Evolutionary conservation across 2,888 invertebrate species (phyloP).

Genomic region (Empis stercorea): DNA sequence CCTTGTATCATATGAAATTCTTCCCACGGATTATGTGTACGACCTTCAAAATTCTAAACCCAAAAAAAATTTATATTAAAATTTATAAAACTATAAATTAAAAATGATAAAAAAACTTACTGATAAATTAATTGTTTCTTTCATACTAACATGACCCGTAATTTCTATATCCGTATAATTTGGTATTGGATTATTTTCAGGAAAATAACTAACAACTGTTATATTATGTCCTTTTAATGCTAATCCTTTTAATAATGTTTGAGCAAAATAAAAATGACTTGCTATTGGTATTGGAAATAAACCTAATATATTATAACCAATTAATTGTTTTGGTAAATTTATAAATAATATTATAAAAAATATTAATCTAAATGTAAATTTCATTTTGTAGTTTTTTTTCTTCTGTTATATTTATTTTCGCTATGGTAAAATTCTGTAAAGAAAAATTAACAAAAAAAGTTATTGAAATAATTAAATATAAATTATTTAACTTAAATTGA

Average conservation of each 20-base stretch:
- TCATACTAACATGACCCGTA: slow-evolving; percentile 20
- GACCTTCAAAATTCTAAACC: slow-evolving; percentile 11
- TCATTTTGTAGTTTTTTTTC: no score
- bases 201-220: slow-evolving; percentile 36
- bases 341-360: neutral
- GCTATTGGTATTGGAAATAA: slow-evolving; percentile 33
- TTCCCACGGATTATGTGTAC: neutral
- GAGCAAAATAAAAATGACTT: slow-evolving; percentile 36
- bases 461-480: no score
- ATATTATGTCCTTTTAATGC: slow-evolving; percentile 35
- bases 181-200: slow-evolving; percentile 21
- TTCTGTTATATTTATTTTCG: no score
- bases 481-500: no score
- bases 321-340: slow-evolving; percentile 10
- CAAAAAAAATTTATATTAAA: slow-evolving; percentile 1
- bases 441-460: no score
- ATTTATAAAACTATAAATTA: neutral
- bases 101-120: slow-evolving; percentile 13
- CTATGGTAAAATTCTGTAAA: no score
- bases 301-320: slow-evolving; percentile 24
- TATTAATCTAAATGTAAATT: no score
- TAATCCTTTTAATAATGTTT: slow-evolving; percentile 30
- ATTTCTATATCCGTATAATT: slow-evolving; percentile 27
- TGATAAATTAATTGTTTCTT: slow-evolving; percentile 22
- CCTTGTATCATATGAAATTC: slow-evolving; percentile 24